A percentile compares a stretch with the other conserved stretches of the same genome.
Conservation (phyloP, 2,888 invertebrate species). For the Drosophila trichaetosa region DNA sequence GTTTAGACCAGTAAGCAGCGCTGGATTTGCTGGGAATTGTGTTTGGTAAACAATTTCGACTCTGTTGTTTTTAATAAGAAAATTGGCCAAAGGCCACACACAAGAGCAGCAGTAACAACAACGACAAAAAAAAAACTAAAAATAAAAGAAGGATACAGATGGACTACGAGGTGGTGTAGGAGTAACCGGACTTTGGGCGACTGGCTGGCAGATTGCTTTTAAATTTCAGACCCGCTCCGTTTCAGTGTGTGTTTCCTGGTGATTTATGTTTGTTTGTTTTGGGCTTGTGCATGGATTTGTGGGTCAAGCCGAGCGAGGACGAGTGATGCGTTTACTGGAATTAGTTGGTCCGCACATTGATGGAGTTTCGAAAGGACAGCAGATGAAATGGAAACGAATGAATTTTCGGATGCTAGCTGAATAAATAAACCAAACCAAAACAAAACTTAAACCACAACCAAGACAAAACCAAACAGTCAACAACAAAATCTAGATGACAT, state of each 20-base stretch:
- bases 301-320: constrained; percentile 66
- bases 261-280: constrained; percentile 72
- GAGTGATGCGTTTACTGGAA: constrained; percentile 65
- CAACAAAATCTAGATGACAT: constrained; percentile 54
- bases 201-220: constrained; percentile 73
- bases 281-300: constrained; percentile 64
- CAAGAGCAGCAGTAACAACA: not conserved
- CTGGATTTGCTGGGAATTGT: constrained; percentile 74
- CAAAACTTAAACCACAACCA: constrained; percentile 7
- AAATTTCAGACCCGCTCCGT: constrained; percentile 68
- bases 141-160: not conserved
- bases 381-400: constrained; percentile 34
- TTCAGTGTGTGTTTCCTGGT: constrained; percentile 52
- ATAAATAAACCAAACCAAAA: constrained; percentile 58
- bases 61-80: constrained; percentile 80
- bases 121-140: not conserved
- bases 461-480: constrained; percentile 31
- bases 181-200: constrained; percentile 24
- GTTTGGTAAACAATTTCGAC: constrained; percentile 78
- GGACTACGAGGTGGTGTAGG: constrained; percentile 7
- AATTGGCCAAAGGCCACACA: constrained; percentile 78
- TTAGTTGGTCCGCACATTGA: constrained; percentile 61
- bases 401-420: constrained; percentile 58
- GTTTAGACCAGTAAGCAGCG: constrained; percentile 58
- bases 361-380: constrained; percentile 42